Conservation (phyloP, 2,888 invertebrate genomes). For the Buathra laborator region DNA sequence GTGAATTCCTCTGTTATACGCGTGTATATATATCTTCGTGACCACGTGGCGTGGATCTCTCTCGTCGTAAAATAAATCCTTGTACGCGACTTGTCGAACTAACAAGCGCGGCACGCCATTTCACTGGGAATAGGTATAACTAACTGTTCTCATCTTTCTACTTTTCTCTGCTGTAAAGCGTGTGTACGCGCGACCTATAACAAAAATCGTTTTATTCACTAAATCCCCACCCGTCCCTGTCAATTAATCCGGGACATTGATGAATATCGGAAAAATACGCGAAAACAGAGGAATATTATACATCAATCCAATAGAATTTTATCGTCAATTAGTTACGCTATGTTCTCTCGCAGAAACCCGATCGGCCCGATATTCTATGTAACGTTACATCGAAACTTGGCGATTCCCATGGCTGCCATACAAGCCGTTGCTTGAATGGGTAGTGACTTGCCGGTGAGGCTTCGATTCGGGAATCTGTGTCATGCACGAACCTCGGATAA, state of each 20-base stretch:
- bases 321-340: slow-evolving; percentile 62
- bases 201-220: slow-evolving; percentile 24
- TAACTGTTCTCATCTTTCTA: slow-evolving; percentile 37
- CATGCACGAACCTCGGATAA: slow-evolving; percentile 50
- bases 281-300: slow-evolving; percentile 39
- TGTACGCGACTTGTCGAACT: slow-evolving; percentile 21
- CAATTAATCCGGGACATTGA: slow-evolving; percentile 49
- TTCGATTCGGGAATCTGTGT: slow-evolving; percentile 62
- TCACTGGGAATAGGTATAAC: slow-evolving; percentile 29
- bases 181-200: background rate
- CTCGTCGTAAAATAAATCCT: slow-evolving; percentile 46
- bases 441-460: slow-evolving; percentile 12
- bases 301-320: slow-evolving; percentile 38
- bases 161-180: background rate
- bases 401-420: slow-evolving; percentile 56
- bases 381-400: slow-evolving; percentile 48
- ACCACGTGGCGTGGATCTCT: slow-evolving; percentile 19
- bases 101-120: slow-evolving; percentile 39
- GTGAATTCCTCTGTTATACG: slow-evolving; percentile 8
- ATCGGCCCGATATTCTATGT: slow-evolving; percentile 53
- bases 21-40: background rate
- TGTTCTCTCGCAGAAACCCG: slow-evolving; percentile 39
- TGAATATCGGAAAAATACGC: slow-evolving; percentile 30
- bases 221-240: slow-evolving; percentile 1
- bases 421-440: slow-evolving; percentile 12